Conservation (phyloP, 2,797 vertebrate species). For the Scolopax bukidnonensis region DNA sequence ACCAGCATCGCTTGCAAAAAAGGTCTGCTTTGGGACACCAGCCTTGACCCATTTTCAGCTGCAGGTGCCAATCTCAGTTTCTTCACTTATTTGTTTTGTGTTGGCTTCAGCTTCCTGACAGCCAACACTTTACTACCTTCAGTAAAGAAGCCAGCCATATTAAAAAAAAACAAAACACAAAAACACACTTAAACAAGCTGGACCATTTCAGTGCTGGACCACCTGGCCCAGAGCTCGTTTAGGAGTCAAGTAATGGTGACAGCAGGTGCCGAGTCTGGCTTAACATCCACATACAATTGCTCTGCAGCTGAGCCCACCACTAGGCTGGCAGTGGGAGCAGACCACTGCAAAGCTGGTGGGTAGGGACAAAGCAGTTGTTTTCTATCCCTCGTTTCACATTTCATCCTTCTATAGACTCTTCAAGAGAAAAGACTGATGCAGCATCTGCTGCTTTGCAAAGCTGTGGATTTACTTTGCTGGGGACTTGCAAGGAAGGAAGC, state of each 20-base stretch:
- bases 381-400: background rate
- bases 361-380: background rate
- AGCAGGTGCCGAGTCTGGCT: background rate
- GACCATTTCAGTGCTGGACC: background rate
- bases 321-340: background rate
- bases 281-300: background rate
- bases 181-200: background rate
- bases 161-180: background rate
- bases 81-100: background rate
- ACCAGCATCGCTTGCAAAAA: background rate
- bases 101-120: background rate
- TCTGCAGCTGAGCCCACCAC: background rate
- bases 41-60: background rate
- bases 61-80: background rate
- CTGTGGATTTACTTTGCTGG: background rate
- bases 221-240: background rate
- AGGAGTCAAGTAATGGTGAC: background rate
- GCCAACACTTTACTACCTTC: background rate
- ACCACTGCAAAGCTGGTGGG: background rate
- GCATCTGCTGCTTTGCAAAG: background rate
- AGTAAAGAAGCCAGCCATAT: background rate
- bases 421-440: background rate
- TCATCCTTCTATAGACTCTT: background rate
- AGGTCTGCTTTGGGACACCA: background rate
- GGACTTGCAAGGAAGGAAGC: background rate